Evolutionary conservation across 2,797 vertebrate species (phyloP).

Genomic region (Synaphobranchus kaupii): DNA sequence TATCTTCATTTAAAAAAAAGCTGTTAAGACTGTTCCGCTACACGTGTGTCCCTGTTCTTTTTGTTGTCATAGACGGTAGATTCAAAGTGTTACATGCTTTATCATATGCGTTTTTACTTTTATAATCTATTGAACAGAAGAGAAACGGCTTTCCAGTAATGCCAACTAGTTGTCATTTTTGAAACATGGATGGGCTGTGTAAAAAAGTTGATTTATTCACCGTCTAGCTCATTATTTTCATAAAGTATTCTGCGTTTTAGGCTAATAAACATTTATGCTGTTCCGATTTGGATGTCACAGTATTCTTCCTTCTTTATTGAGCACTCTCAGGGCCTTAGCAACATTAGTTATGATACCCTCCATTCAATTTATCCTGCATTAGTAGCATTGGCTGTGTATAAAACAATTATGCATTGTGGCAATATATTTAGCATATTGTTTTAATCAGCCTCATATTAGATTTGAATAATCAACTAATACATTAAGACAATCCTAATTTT

Average conservation of each 20-base stretch:
- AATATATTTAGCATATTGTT: constrained; percentile 4
- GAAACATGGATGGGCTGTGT: neutral
- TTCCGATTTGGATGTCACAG: no score
- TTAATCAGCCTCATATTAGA: neutral
- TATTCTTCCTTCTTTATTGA: no score
- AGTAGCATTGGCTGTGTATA: neutral
- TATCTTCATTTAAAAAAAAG: neutral
- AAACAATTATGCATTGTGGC: neutral
- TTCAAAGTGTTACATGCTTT: neutral
- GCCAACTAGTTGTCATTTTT: no score
- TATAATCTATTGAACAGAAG: neutral
- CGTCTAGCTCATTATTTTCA: no score
- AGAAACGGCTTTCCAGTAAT: no score
- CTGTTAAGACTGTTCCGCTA: neutral
- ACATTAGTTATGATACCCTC: no score
- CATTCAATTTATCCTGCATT: no score
- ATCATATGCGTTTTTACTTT: neutral
- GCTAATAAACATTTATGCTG: no score
- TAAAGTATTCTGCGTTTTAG: no score
- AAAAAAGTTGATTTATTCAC: no score
- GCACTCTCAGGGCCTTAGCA: no score
- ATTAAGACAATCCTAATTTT: neutral
- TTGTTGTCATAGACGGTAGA: neutral
- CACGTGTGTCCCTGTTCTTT: neutral
- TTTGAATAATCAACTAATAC: neutral